Evolutionary conservation across 2,888 invertebrate species (phyloP), one percentile per base, ranked within the genome.

Genomic region (Trichopoda pennipes): DNA sequence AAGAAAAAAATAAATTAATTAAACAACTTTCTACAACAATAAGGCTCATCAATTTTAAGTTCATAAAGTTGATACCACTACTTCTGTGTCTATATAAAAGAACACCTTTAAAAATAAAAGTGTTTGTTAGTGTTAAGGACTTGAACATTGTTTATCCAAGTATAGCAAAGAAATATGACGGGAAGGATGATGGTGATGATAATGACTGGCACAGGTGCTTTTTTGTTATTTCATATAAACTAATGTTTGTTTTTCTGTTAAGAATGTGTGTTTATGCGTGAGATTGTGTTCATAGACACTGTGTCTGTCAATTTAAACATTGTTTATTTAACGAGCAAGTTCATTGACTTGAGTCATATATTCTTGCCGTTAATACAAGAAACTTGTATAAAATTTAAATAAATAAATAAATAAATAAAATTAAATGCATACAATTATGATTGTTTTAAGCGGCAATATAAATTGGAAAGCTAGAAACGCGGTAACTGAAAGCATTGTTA

Each of bases 181-280:
- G 12, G 38, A 38, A 38, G 38, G 12, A 38, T 12, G 28, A 8
- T 9, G 35, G 14, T 35, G 35, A 64, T 63, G 56, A 69, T 32
- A 19, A 53, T 23, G 23, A 70, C 38, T 58, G 58, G 44, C 75
- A 75, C 84, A 84, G 84, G 82, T 84, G 80, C 68, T 63, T 80
- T 77, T 77, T 82, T 12, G 1, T 66, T 60, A 10, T 14, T 55
- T 17, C 47, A 56, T 14, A 19, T 23, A 38, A 63, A 74, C 16
- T 38, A 44, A 28, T 56, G 28, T 51, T 55, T 69, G 35, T 53
- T 38, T 63, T 35, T 17, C 44, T 28, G 28, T 19, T 10, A 17
- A 8, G 47, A 2, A 17, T 60, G 47, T 55, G 3, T 55, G 21
- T n/a, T 35, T 21, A 56, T 44, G 47, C 19, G n/a, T 60, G 55